Evolutionary conservation across 53 echinoderm and acorn worm species (phyloP), one percentile per base, ranked within the genome.

Genomic region (Astropecten irregularis): DNA sequence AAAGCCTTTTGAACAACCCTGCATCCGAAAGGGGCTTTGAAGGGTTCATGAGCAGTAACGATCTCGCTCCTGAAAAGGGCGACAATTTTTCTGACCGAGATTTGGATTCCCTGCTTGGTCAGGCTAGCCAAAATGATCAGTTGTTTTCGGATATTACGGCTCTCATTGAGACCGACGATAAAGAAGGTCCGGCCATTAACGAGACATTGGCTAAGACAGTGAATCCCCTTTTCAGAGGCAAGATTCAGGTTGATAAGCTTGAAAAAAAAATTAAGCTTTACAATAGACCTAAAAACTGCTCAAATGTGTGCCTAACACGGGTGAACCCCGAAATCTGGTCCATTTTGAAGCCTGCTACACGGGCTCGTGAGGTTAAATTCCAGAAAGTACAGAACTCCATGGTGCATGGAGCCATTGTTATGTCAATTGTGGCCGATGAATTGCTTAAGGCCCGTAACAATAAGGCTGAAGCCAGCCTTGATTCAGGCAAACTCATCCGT

Each of bases 381-480:
- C 50, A 70, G 20, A 70, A 70, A 9, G 29, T 70, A n/a, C 50
- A 70, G 4, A 33, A 49, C 31, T 28, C 37, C 9, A 29, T 70
- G 13, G 49, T 70, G 13, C 70, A 70, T 70, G 71, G 49, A 5
- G 27, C 31, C 4, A 69, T 69, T 47, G 69, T 29, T 14, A 69
- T 69, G 10, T 47, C 67, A 22, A 3, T 40, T 19, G 67, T 67
- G 30, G 60, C 60, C 27, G 31, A 60, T 29, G 60, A 60, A 30
- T 30, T 60, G 8, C 60, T 60, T 5, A 60, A 60, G 16, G 60
- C 60, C 6, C 27, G 60, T 28, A 60, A 26, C 60, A 30, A 60
- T 60, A 67, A 67, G 23, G 5, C 40, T 8, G 40, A 67, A 25
- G 28, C 40, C 25, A 42, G 14, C 67, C 20, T 67, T 67, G 67